Conservation (phyloP, 2,797 vertebrate species). For the Limosa lapponica region DNA sequence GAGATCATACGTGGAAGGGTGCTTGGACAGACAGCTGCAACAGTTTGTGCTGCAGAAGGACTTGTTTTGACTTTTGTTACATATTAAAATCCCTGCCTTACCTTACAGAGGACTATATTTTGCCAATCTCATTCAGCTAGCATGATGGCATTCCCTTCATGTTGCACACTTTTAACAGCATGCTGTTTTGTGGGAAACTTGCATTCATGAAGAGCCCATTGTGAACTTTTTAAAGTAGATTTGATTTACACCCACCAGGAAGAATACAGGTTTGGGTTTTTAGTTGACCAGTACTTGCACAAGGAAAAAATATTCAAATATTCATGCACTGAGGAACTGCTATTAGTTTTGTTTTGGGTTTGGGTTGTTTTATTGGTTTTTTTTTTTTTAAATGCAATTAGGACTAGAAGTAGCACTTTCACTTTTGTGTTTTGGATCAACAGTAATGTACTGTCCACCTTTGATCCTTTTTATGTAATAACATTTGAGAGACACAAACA, state of each 20-base stretch:
- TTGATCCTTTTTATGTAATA: conserved; percentile 65
- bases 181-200: conserved; percentile 91
- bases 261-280: conserved; percentile 73
- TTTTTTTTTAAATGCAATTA: conserved; percentile 68
- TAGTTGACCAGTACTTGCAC: conserved; percentile 78
- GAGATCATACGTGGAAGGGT: conserved; percentile 63
- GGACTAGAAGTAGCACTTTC: conserved; percentile 83
- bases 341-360: conserved; percentile 72
- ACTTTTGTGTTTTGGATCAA: conserved; percentile 77
- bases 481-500: conserved; percentile 66
- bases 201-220: conserved; percentile 86
- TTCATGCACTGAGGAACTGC: conserved; percentile 83
- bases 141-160: conserved; percentile 87
- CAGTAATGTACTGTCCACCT: conserved; percentile 60
- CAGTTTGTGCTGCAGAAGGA: conserved; percentile 77
- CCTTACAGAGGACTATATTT: conserved; percentile 87
- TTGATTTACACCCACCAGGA: conserved; percentile 76
- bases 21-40: conserved; percentile 75
- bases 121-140: conserved; percentile 90
- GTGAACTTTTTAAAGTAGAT: conserved; percentile 78
- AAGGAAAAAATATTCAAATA: conserved; percentile 75
- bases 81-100: conserved; percentile 94
- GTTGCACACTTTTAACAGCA: conserved; percentile 91
- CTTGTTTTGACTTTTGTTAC: conserved; percentile 82
- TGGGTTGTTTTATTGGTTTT: background rate